Conservation (phyloP, 2,888 invertebrate genomes). For the Nymphalis c-album region DNA sequence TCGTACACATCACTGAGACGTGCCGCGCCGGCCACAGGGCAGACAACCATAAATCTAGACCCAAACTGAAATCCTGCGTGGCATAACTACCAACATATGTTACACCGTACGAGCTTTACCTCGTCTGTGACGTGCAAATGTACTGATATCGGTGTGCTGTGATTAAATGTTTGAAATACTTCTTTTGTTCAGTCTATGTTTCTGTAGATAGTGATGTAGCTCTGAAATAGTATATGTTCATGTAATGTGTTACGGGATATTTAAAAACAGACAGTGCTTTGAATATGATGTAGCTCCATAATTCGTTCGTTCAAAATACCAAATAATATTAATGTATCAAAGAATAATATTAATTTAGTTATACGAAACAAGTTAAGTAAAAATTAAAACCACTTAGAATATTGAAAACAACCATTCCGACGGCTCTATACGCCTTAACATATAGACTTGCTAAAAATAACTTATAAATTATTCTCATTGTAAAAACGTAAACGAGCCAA, state of each 20-base stretch:
- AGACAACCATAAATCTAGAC: conserved; percentile 66
- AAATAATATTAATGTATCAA: too few relatives aligned
- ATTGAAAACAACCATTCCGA: too few relatives aligned
- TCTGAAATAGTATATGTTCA: too few relatives aligned
- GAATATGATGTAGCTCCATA: too few relatives aligned
- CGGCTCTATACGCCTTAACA: too few relatives aligned
- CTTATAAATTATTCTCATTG: too few relatives aligned
- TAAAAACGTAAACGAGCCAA: not conserved
- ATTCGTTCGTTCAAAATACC: too few relatives aligned
- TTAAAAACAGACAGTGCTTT: too few relatives aligned
- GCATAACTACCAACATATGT: conserved; percentile 45
- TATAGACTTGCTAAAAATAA: too few relatives aligned
- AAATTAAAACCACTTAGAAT: too few relatives aligned
- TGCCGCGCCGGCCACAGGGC: conserved; percentile 49
- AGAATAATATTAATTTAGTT: too few relatives aligned
- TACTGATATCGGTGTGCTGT: conserved; percentile 8
- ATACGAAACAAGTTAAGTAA: too few relatives aligned
- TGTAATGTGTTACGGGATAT: not conserved
- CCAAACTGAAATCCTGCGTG: conserved; percentile 51
- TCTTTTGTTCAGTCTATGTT: not conserved
- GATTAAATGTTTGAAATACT: conserved; percentile 7
- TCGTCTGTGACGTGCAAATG: conserved; percentile 19
- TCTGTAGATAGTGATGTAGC: not conserved
- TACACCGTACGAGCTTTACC: conserved; percentile 44
- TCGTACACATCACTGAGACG: conserved; percentile 36